phyloP scores from a whole-genome alignment of 2,113 vertebrate species.

The Lasiurus borealis region DNA sequence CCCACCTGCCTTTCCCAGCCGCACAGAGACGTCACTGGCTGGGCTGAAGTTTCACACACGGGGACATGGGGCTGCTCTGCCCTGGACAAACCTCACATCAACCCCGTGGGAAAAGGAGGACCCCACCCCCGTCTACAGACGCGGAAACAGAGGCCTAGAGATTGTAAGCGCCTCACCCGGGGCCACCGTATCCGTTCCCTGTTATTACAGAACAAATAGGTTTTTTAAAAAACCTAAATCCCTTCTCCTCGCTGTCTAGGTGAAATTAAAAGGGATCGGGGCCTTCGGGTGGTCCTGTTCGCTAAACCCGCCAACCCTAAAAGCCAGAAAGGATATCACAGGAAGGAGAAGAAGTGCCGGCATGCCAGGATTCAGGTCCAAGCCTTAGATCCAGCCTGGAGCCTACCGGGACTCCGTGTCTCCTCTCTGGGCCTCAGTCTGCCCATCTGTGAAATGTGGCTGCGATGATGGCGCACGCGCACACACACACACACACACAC shows the following conservation, averaged over 20 bases:
- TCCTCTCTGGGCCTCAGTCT: slow-evolving; percentile 70
- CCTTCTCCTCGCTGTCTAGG: not conserved
- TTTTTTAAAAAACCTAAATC: too few species aligned
- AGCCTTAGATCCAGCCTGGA: not conserved
- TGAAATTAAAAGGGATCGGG: not conserved
- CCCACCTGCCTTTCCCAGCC: not conserved
- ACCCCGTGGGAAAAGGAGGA: accelerated
- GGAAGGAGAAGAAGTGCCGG: not conserved
- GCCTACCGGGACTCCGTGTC: slow-evolving; percentile 81
- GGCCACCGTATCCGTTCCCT: too few species aligned
- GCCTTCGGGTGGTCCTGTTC: not conserved
- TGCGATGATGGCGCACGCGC: accelerated
- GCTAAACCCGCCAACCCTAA: too few species aligned
- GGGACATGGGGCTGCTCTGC: too few species aligned
- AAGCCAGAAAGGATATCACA: not conserved
- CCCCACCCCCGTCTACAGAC: too few species aligned
- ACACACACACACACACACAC: accelerated
- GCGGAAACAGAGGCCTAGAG: too few species aligned
- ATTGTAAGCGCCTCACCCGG: too few species aligned
- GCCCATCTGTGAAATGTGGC: slow-evolving; percentile 33
- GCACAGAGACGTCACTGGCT: not conserved
- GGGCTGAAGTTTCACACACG: not conserved
- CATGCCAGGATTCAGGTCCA: not conserved
- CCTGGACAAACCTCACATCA: not conserved
- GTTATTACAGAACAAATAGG: too few species aligned